Conservation (phyloP, 2,888 invertebrate genomes). For the Crocallis elinguaria region DNA sequence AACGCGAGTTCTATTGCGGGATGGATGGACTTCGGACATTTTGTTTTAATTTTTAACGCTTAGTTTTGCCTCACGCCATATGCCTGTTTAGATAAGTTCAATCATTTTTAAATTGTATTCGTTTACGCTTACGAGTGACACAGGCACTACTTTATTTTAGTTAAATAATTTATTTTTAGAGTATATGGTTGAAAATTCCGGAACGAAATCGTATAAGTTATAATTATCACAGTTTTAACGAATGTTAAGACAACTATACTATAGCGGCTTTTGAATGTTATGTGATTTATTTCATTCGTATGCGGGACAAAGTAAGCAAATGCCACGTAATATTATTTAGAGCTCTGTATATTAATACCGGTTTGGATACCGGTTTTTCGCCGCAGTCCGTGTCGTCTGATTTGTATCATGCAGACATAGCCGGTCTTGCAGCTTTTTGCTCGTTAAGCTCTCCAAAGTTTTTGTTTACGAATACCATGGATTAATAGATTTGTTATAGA, state of each 20-base stretch:
- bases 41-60: conserved; percentile 25
- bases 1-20: conserved; percentile 11
- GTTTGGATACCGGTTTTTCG: conserved; percentile 29
- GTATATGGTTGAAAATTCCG: too few relatives aligned
- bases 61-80: conserved; percentile 4
- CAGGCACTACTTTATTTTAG: too few relatives aligned
- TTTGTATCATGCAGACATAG: conserved; percentile 10
- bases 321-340: conserved; percentile 8
- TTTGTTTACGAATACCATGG: not conserved
- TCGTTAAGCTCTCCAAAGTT: conserved; percentile 1
- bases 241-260: too few relatives aligned
- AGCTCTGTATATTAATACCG: conserved; percentile 10
- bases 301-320: not conserved
- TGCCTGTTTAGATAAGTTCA: not conserved
- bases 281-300: too few relatives aligned
- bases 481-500: not conserved
- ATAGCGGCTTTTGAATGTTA: too few relatives aligned
- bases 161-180: too few relatives aligned
- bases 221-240: too few relatives aligned
- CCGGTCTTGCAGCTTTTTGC: conserved; percentile 4
- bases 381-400: conserved; percentile 12
- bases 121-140: too few relatives aligned
- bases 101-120: not conserved
- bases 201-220: too few relatives aligned
- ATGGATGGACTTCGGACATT: conserved; percentile 38